phyloP scores from a whole-genome alignment of 1,140 invertebrate species.

The Neodiprion pinetum region DNA sequence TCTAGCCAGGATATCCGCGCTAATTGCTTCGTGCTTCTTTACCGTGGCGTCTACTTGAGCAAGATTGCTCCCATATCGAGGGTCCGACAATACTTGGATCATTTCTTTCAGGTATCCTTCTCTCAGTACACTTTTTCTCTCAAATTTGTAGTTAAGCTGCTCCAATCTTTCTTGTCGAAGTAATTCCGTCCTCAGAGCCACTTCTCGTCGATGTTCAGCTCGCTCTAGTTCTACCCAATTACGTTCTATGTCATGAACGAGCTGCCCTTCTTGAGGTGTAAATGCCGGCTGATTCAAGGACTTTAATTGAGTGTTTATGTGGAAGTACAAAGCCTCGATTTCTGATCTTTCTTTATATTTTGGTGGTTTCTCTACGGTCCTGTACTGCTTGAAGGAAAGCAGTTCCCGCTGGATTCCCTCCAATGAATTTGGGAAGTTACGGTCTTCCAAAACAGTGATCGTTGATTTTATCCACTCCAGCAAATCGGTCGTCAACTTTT shows the following conservation, averaged over 20 bases:
- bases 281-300: constrained; percentile 91
- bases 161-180: constrained; percentile 93
- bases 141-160: constrained; percentile 95
- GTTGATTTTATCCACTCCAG: constrained; percentile 94
- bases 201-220: constrained; percentile 93
- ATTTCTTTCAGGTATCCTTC: constrained; percentile 98
- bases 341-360: constrained; percentile 98
- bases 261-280: constrained; percentile 87
- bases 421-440: constrained; percentile 93
- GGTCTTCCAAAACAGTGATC: constrained; percentile 83
- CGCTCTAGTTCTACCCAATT: constrained; percentile 93
- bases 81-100: constrained; percentile 94
- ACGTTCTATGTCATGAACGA: constrained; percentile 91
- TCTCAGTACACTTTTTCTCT: constrained; percentile 89
- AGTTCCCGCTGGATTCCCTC: constrained; percentile 94
- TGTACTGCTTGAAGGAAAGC: constrained; percentile 91
- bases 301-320: constrained; percentile 96
- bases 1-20: constrained; percentile 93
- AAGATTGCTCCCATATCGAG: constrained; percentile 88
- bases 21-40: constrained; percentile 98
- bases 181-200: constrained; percentile 90
- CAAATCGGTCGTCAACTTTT: constrained; percentile 82
- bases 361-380: constrained; percentile 96
- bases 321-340: constrained; percentile 95
- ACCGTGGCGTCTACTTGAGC: constrained; percentile 95